These are phyloP conservation scores for Upupa epops DNA, from an alignment of 2,113 vertebrate genomes.

Conservation along the genomic window DNA sequence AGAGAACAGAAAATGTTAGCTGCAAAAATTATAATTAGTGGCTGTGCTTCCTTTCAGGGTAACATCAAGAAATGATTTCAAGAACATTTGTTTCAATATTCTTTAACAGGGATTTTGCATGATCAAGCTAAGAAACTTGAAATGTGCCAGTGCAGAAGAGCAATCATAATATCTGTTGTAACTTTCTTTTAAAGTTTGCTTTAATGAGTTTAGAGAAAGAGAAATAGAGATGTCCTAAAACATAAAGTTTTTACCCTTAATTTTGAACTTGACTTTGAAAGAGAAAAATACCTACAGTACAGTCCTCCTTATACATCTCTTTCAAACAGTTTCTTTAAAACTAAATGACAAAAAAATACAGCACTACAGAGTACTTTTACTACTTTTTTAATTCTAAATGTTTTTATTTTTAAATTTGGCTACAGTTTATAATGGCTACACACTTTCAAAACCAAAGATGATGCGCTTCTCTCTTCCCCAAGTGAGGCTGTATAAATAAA, in stretches of 20 bases:
- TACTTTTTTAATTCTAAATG: background rate
- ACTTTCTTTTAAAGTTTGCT: background rate
- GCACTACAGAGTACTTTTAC: background rate
- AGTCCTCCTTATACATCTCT: background rate
- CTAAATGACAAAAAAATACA: background rate
- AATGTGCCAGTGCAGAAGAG: background rate
- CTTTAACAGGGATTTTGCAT: background rate
- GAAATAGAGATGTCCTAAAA: background rate
- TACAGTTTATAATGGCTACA: background rate
- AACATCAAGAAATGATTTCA: background rate
- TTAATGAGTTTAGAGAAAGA: background rate
- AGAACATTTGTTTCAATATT: background rate
- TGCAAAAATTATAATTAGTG: background rate
- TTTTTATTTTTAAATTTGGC: background rate
- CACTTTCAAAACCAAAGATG: background rate
- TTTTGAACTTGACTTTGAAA: background rate
- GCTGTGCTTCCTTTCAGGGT: background rate
- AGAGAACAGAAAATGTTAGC: background rate
- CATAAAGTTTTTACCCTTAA: background rate
- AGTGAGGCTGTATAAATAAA: background rate
- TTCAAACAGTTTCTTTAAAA: background rate
- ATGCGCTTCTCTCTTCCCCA: fast-evolving
- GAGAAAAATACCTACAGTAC: background rate
- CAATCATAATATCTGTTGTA: background rate
- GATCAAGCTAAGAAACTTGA: background rate